These are phyloP conservation scores for Halcyon smyrnensis DNA, from an alignment of 2,797 vertebrate genomes.

Conservation along the genomic window DNA sequence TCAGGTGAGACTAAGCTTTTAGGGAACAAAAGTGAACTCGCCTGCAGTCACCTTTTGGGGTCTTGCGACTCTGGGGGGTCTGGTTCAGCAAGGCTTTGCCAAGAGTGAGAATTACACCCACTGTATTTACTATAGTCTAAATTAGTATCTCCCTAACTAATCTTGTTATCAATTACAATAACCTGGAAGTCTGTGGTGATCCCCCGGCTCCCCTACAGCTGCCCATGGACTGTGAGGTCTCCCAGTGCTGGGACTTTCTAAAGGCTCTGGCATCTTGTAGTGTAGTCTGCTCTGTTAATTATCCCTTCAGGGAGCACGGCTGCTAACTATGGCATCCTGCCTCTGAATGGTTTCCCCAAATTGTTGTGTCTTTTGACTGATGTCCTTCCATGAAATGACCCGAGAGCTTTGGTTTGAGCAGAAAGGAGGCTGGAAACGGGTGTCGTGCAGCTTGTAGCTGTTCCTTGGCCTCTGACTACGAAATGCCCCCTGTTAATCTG, in stretches of 20 bases:
- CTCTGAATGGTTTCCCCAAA: neutral
- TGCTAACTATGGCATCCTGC: neutral
- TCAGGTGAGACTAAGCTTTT: no score
- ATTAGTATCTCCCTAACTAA: neutral
- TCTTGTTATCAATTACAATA: neutral
- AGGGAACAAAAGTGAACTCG: neutral
- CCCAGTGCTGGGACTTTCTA: neutral
- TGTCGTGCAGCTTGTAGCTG: fast-evolving
- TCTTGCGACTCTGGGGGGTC: neutral
- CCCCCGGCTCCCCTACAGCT: neutral
- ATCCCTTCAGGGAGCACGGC: neutral
- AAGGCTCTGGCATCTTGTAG: neutral
- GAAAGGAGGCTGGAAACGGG: neutral
- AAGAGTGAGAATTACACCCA: fast-evolving
- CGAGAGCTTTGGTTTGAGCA: neutral
- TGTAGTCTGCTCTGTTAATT: neutral
- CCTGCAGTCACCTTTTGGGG: neutral
- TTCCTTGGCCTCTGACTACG: fast-evolving
- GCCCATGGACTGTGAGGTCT: neutral
- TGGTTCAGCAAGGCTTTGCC: neutral
- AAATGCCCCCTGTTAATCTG: neutral
- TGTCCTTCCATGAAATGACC: neutral
- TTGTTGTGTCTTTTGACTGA: neutral
- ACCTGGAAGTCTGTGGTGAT: neutral
- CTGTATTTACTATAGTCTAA: neutral